phyloP scores from a whole-genome alignment of 1,140 invertebrate species.

The Acromyrmex charruanus region DNA sequence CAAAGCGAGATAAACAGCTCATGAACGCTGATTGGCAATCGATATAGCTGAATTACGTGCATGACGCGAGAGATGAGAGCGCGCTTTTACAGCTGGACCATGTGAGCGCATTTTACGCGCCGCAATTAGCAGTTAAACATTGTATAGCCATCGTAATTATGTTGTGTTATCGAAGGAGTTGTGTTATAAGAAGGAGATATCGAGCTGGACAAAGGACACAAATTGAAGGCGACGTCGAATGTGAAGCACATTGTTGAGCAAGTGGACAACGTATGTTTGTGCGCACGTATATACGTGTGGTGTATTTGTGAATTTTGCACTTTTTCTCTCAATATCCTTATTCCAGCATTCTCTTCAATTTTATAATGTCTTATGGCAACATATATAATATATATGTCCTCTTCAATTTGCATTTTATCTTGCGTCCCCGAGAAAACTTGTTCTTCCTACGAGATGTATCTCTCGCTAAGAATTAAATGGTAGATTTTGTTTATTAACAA shows the following conservation, averaged over 20 bases:
- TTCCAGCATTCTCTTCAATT: not conserved
- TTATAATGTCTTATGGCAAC: not conserved
- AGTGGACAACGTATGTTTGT: constrained; percentile 5
- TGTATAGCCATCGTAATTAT: constrained; percentile 24
- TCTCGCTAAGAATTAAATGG: constrained; percentile 4
- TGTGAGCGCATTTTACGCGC: not conserved
- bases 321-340: not conserved
- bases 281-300: no score
- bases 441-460: not conserved
- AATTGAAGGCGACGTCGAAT: constrained; percentile 17
- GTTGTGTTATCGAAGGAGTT: constrained; percentile 42
- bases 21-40: not conserved
- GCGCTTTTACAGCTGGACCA: constrained; percentile 38
- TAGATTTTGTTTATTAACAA: constrained; percentile 37
- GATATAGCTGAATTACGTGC: constrained; percentile 12
- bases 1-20: constrained; percentile 4
- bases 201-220: not conserved
- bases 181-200: not conserved
- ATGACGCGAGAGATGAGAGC: constrained; percentile 8
- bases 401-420: constrained; percentile 5
- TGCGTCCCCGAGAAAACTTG: constrained; percentile 8
- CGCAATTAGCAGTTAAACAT: constrained; percentile 61
- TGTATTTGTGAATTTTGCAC: no score
- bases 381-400: no score
- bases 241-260: not conserved